Percentiles rank a stretch among this genome's conserved stretches.
phyloP scores from a whole-genome alignment of 2,113 vertebrate species.

The Asarcornis scutulata region DNA sequence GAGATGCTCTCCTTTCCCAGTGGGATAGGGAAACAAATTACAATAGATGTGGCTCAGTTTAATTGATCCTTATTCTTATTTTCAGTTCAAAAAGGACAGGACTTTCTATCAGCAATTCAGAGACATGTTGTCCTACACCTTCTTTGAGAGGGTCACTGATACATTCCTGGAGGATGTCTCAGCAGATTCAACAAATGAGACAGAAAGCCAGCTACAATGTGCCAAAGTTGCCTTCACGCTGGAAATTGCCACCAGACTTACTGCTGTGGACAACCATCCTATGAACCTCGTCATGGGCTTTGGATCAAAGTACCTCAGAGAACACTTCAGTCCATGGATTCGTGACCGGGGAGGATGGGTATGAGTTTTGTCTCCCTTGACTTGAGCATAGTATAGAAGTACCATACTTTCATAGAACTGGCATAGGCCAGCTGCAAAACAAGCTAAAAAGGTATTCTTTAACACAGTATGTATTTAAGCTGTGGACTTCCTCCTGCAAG shows the following conservation, averaged over 20 bases:
- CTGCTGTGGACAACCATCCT: conserved; percentile 74
- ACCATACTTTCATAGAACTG: neutral
- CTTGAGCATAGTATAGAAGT: neutral
- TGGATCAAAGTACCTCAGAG: conserved; percentile 82
- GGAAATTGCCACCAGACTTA: conserved; percentile 81
- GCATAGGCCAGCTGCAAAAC: neutral
- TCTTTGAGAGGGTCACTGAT: conserved; percentile 72
- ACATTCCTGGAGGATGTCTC: conserved; percentile 53
- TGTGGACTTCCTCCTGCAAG: neutral
- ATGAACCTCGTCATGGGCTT: conserved; percentile 79
- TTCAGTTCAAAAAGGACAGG: conserved; percentile 71
- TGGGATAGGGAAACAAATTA: neutral
- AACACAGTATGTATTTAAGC: neutral
- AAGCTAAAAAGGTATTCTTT: neutral
- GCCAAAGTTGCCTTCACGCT: conserved; percentile 79
- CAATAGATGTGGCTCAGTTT: neutral
- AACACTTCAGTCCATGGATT: conserved; percentile 81
- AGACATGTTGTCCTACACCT: conserved; percentile 64
- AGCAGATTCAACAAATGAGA: neutral
- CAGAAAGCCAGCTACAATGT: conserved; percentile 15
- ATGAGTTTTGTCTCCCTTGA: conserved; percentile 9
- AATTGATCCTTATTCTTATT: neutral
- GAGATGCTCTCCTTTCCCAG: neutral
- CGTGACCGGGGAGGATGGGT: conserved; percentile 84
- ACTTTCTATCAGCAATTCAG: conserved; percentile 5